Evolutionary conservation across 92 coral and sea anemone species (phyloP).

Genomic region (Siderastrea radians): DNA sequence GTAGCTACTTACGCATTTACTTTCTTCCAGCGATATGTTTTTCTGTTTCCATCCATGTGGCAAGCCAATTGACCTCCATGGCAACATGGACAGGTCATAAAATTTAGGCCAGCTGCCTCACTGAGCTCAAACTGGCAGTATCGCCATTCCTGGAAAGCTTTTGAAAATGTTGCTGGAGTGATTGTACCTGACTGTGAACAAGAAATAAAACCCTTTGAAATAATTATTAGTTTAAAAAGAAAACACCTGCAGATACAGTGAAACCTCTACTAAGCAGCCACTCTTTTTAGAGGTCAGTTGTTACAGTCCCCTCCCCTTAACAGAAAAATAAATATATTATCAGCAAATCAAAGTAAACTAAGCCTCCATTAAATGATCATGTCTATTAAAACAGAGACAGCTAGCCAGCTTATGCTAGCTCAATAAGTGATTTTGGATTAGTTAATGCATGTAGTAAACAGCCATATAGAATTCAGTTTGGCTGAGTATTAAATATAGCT

Average conservation of each 20-base stretch:
- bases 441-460: too few species aligned
- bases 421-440: too few species aligned
- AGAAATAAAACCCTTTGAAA: background rate
- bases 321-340: too few species aligned
- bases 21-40: slow-evolving; percentile 3
- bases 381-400: too few species aligned
- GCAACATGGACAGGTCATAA: slow-evolving; percentile 4
- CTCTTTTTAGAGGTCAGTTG: too few species aligned
- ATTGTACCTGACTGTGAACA: background rate
- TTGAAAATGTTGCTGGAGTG: background rate
- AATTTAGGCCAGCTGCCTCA: background rate
- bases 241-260: background rate
- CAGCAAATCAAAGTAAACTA: too few species aligned
- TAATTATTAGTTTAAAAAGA: background rate
- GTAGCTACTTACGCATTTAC: background rate
- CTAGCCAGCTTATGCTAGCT: too few species aligned
- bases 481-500: too few species aligned
- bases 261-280: too few species aligned
- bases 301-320: too few species aligned
- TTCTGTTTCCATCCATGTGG: slow-evolving; percentile 8
- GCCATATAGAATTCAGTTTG: too few species aligned
- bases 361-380: too few species aligned
- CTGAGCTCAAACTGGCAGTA: slow-evolving; percentile 10
- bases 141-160: slow-evolving; percentile 16
- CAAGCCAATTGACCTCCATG: background rate